Conservation (phyloP, 2,888 invertebrate genomes). For the Chalcosyrphus nemorum region DNA sequence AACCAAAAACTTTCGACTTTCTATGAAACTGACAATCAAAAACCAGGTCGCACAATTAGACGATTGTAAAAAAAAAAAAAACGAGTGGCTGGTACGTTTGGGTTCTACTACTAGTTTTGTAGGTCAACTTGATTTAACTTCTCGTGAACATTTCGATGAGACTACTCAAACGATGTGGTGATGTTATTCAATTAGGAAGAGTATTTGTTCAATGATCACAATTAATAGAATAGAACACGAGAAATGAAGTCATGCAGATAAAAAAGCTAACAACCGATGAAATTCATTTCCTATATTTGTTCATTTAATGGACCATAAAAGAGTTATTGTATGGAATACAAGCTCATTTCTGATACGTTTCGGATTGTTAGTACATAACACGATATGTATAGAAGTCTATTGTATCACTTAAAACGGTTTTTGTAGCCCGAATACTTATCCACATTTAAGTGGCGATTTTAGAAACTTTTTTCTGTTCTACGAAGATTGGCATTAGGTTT, state of each 20-base stretch:
- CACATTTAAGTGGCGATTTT: too few relatives aligned
- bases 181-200: conserved; percentile 65
- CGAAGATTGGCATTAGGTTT: too few relatives aligned
- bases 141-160: conserved; percentile 30
- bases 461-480: too few relatives aligned
- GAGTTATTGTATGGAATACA: too few relatives aligned
- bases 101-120: conserved; percentile 46
- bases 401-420: too few relatives aligned
- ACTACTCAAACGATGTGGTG: conserved; percentile 19
- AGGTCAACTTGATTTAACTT: conserved; percentile 66
- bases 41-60: conserved; percentile 31
- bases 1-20: conserved; percentile 7
- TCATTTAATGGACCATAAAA: background rate
- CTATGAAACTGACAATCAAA: conserved; percentile 18
- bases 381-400: too few relatives aligned
- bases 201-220: conserved; percentile 54
- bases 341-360: too few relatives aligned
- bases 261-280: too few relatives aligned
- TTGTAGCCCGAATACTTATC: too few relatives aligned
- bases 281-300: conserved; percentile 27
- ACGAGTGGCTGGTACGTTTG: background rate
- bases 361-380: too few relatives aligned
- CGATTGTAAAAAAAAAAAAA: background rate
- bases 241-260: conserved; percentile 51
- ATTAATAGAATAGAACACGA: conserved; percentile 57